Base-by-base conservation (phyloP, 2,113 vertebrate genomes). In the Apodemus sylvaticus region DNA sequence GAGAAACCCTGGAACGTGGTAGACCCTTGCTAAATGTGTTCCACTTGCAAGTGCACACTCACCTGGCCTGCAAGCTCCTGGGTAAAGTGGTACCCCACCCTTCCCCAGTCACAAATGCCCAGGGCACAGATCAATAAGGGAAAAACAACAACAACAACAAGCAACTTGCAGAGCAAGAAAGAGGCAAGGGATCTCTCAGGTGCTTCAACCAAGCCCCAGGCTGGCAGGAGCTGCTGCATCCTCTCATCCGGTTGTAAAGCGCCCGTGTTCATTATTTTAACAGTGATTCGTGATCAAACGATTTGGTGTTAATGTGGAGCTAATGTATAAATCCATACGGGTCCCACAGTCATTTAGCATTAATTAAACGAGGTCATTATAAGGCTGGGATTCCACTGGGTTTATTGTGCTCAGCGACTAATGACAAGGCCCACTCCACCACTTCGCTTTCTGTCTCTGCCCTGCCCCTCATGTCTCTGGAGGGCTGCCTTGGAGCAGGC, bases 301-400 rank as follows among this genome's bases (percentile, higher is more conserved):
- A 82, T 85, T 96, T 90, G 97, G 24, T 4, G 68, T 95, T 97
- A 98, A 98, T 93, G 97, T 83, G 97, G 86, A 92, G 97, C 97
- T 98, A 96, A 98, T 93, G 97, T 22, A 94, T 97, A 98, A 98
- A 98, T 97, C 98, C 96, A 97, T 96, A 94, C 3, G 34, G 97
- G 94, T 97, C 97, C 97, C 94, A 73, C 91, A 98, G 96, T 95
- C 96, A 62, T 94, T 98, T 53, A 96, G 96, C 94, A 97, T 98
- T 98, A 98, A 98, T 98, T 98, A 98, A 97, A 97, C 1, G 0
- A 95, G 64, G 74, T 92, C 93, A 22, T 97, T 97, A 39, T 55
- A 96, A 94, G 42, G 82, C 96, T 93, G 0, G n/a, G 96, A 96
- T 97, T 94, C 96, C 93, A 16, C 79, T 29, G 93, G 74, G 97